Evolutionary conservation across 2,888 invertebrate genomes (phyloP).

Genomic region (Cephus pygmeus): DNA sequence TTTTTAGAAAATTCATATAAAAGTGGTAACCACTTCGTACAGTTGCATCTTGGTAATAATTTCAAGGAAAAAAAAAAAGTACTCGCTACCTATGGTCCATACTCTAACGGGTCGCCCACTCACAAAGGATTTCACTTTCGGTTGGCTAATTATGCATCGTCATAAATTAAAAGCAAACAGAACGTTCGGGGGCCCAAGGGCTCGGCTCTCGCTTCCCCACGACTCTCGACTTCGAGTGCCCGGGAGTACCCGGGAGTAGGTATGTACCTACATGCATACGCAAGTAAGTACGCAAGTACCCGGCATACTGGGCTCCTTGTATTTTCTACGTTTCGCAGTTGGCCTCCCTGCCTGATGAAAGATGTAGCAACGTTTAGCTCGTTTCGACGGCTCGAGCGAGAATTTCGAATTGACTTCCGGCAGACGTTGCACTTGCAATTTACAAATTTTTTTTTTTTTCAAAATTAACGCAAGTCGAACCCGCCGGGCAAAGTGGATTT

Average conservation of each 20-base stretch:
- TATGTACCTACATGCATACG: background rate
- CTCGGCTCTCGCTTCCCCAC: background rate
- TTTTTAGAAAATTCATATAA: too few species aligned
- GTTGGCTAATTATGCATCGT: slow-evolving; percentile 39
- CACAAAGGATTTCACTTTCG: slow-evolving; percentile 31
- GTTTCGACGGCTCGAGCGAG: background rate
- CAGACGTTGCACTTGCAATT: background rate
- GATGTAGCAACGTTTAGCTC: background rate
- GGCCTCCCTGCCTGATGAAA: slow-evolving; percentile 16
- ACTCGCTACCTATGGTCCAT: too few species aligned
- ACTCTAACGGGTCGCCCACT: background rate
- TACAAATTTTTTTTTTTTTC: too few species aligned
- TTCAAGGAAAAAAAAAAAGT: too few species aligned
- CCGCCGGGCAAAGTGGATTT: too few species aligned
- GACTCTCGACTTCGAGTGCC: slow-evolving; percentile 1
- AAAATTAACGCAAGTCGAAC: too few species aligned
- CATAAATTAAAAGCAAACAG: slow-evolving; percentile 41
- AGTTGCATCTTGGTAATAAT: too few species aligned
- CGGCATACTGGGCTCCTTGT: background rate
- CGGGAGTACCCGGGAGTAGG: background rate
- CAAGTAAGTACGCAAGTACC: background rate
- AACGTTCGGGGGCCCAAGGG: slow-evolving; percentile 1
- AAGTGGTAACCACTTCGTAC: too few species aligned
- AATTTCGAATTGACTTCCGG: background rate
- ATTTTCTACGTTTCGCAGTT: slow-evolving; percentile 29